These are phyloP conservation scores for Acrocera orbiculus DNA, from an alignment of 2,888 invertebrate species.

Conservation along the genomic window DNA sequence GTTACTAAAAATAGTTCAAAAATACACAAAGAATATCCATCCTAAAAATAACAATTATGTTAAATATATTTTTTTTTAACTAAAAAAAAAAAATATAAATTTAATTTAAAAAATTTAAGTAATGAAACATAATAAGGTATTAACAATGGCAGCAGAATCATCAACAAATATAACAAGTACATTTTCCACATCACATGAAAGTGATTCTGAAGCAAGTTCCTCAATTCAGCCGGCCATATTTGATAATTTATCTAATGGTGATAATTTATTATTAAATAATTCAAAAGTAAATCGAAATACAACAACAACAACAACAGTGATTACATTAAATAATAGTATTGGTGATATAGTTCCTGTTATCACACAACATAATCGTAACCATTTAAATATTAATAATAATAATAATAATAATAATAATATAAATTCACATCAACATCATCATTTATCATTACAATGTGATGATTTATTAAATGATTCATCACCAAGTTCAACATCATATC, in stretches of 20 bases:
- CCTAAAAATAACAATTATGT: too few species aligned
- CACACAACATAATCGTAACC: constrained; percentile 5
- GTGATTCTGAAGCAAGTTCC: constrained; percentile 1
- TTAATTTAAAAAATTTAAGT: neutral
- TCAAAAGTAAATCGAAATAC: neutral
- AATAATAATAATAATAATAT: too few species aligned
- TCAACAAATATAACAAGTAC: constrained; percentile 5
- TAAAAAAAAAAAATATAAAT: too few species aligned
- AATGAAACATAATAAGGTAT: constrained; percentile 4
- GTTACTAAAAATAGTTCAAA: too few species aligned
- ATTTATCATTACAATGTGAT: too few species aligned
- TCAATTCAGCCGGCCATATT: constrained; percentile 1
- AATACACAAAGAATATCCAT: too few species aligned
- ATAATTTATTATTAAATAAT: too few species aligned
- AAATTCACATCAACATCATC: constrained; percentile 5
- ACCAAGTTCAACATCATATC: neutral
- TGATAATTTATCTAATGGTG: too few species aligned
- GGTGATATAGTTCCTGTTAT: constrained; percentile 8
- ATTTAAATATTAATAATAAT: too few species aligned
- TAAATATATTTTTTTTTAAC: too few species aligned
- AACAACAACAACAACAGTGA: constrained; percentile 2
- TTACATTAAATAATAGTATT: constrained; percentile 5
- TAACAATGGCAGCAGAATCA: constrained; percentile 10
- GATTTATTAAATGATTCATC: constrained; percentile 2
- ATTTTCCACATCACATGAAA: constrained; percentile 3